Evolutionary conservation across 2,797 vertebrate genomes (phyloP).

Genomic region (Decapterus maruadsi): DNA sequence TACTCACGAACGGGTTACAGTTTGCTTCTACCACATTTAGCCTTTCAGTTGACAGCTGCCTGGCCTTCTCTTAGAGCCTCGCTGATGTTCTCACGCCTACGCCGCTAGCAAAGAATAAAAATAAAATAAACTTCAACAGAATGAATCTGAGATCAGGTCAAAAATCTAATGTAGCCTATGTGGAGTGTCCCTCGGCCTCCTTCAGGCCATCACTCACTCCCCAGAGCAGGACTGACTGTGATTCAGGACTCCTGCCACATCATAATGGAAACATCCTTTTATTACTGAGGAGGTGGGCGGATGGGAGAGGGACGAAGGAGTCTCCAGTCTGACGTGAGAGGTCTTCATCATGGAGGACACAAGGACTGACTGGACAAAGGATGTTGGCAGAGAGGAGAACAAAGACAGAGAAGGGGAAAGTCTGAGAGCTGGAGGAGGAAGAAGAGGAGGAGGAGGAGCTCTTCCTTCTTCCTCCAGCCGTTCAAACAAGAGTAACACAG

Average conservation of each 20-base stretch:
- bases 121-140: neutral
- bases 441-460: constrained; percentile 3
- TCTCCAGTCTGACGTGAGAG: constrained; percentile 62
- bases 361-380: constrained; percentile 27
- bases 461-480: too few species aligned
- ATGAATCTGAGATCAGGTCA: neutral
- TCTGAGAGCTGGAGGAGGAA: neutral
- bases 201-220: constrained; percentile 1
- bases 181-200: constrained; percentile 5
- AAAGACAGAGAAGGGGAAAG: constrained; percentile 27
- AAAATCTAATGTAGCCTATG: neutral
- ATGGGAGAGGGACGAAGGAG: constrained; percentile 62
- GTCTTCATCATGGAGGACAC: constrained; percentile 39
- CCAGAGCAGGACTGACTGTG: constrained; percentile 70
- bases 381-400: constrained; percentile 5
- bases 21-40: constrained; percentile 8
- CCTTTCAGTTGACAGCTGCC: neutral
- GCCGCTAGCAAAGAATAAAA: too few species aligned
- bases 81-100: neutral
- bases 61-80: constrained; percentile 8
- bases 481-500: too few species aligned
- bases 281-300: constrained; percentile 87
- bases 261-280: constrained; percentile 88
- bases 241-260: constrained; percentile 68
- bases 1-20: neutral